A percentile compares a stretch with the other conserved stretches of the same genome.
Conservation (phyloP, 30 jellyfish, hydroid and myxozoan species). For the Aurelia aurita complex sp. Pacific region DNA sequence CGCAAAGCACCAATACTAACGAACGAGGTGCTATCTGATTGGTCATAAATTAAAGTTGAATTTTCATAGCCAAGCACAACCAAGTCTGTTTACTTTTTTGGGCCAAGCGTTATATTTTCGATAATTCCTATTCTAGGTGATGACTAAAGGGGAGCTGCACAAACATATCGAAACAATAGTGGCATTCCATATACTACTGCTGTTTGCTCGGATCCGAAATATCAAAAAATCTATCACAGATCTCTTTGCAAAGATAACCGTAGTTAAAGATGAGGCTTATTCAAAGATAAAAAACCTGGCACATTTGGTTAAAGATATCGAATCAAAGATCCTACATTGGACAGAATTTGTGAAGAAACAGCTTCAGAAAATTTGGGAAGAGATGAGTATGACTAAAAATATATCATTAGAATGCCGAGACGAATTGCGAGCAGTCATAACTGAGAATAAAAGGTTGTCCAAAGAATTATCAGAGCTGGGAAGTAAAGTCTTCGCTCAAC, state of each 20-base stretch:
- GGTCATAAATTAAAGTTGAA: too few relatives aligned
- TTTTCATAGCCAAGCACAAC: too few relatives aligned
- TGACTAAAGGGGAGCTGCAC: constrained; percentile 11
- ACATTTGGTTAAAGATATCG: constrained; percentile 1
- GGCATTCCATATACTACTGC: constrained; percentile 5
- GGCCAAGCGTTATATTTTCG: too few relatives aligned
- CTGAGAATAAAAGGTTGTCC: not conserved
- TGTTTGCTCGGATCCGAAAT: not conserved
- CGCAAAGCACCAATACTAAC: too few relatives aligned
- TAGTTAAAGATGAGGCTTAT: constrained; percentile 3
- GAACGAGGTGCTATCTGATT: too few relatives aligned
- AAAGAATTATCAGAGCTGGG: constrained; percentile 3
- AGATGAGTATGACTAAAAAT: not conserved
- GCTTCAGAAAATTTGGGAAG: constrained; percentile 15
- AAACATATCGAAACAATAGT: constrained; percentile 13
- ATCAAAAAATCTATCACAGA: not conserved
- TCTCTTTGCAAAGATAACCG: not conserved
- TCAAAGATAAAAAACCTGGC: not conserved
- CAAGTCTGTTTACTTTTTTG: too few relatives aligned
- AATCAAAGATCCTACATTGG: constrained; percentile 34
- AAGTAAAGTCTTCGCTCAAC: constrained; percentile 1
- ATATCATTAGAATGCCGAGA: not conserved
- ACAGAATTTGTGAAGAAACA: constrained; percentile 25
- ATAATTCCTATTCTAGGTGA: constrained; percentile 14
- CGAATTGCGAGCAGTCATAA: not conserved